Evolutionary conservation across 1,140 invertebrate species (phyloP), one percentile per base, ranked within the genome.

Genomic region (Penaeus japonicus): DNA sequence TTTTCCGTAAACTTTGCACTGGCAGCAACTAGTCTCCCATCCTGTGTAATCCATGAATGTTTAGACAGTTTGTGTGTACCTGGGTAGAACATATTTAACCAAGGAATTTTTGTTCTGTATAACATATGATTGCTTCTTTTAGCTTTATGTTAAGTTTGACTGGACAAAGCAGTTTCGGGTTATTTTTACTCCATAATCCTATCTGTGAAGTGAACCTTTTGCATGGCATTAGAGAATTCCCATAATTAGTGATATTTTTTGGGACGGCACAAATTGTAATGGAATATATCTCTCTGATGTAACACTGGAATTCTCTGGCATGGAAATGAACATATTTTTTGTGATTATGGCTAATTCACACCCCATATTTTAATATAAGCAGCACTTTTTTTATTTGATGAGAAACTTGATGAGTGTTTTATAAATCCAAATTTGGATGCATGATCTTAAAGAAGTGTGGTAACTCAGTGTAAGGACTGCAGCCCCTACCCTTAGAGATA

Each of bases 221-320:
- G 86, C 86, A 88, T 80, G 77, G 79, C 86, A 88, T 88, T 88
- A 70, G 86, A 81, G 70, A 88, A 88, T 88, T 88, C 79, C 79
- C 75, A 82, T 88, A 83, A 75, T 70, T 88, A 88, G 80, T 87
- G 85, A 87, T 88, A 88, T 88, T 88, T 88, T 88, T 88, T 82
- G 86, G 82, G 86, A 88, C 62, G 80, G 86, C 86, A 88, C 86
- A 88, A 88, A 88, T 83, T 82, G 65, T 88, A 83, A 82, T 88
- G 62, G 47, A 88, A 55, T 88, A 75, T 83, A 82, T 80, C 80
- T 88, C 75, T 86, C 59, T 59, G 65, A 35, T 88, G 70, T 83
- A 83, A 88, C 86, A 83, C 59, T 88, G 80, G 79, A 82, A 82
- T 88, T 88, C 59, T 88, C 79, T 83, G 47, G 86, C 86, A 82